These are phyloP conservation scores for Epinotia demarniana DNA, from an alignment of 2,888 invertebrate species.

Conservation along the genomic window DNA sequence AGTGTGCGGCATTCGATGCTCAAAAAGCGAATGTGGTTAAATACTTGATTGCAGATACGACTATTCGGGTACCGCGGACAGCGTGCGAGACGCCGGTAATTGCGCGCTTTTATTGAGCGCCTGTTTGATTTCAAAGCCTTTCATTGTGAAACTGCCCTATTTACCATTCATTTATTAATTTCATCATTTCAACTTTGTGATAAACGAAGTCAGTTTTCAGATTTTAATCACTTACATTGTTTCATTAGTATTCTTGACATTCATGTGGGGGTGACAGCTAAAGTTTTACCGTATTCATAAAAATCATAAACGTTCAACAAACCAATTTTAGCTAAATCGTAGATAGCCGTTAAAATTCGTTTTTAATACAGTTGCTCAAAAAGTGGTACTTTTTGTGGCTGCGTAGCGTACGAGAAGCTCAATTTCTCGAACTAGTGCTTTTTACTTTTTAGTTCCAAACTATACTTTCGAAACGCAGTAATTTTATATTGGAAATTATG, in stretches of 20 bases:
- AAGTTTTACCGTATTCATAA: no score
- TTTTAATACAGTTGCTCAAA: no score
- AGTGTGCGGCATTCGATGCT: constrained; percentile 13
- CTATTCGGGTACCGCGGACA: not conserved
- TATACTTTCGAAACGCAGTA: no score
- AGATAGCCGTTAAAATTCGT: no score
- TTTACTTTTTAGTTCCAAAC: no score
- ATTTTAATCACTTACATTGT: not conserved
- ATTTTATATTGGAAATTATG: no score
- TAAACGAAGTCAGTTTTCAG: not conserved
- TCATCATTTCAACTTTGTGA: constrained; percentile 13
- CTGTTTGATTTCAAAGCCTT: constrained; percentile 81
- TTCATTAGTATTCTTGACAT: not conserved
- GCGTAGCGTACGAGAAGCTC: no score
- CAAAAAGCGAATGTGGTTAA: constrained; percentile 16
- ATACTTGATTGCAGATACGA: constrained; percentile 3
- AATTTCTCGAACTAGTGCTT: no score
- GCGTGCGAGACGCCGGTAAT: constrained; percentile 76
- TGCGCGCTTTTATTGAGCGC: constrained; percentile 78
- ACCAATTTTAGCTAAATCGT: no score
- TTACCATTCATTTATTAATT: constrained; percentile 47
- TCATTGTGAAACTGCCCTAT: constrained; percentile 66
- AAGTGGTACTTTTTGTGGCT: no score
- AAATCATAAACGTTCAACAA: no score
- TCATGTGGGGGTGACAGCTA: not conserved